Base-by-base conservation (phyloP, 1,140 invertebrate species). In the Lutraria rhynchaena region DNA sequence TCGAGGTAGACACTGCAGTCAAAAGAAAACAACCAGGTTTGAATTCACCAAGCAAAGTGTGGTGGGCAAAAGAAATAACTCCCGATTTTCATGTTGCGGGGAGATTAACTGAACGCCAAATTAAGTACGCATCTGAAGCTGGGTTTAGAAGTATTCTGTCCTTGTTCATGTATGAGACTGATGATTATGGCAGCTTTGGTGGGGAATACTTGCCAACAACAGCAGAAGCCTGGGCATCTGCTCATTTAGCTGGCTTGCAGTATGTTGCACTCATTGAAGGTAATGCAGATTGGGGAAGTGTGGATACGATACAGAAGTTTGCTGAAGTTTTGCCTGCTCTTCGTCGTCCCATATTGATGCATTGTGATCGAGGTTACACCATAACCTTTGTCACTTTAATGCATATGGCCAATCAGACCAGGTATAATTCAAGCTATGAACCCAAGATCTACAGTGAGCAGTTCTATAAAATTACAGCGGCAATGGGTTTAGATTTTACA, bases 11-110 rank as follows among this genome's bases (percentile, higher is more conserved):
- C 44, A 82, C 78, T 1, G 24, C 81, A n/a, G 41, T 61, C 4
- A 60, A 82, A 69, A 49, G 81, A 19, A 75, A 74, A 44, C 27
- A 71, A 27, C 88, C 88, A 15, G 89, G 89, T 53, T 60, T 89
- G 2, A 83, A 87, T 9, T 61, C 87, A 22, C 82, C 84, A 22
- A 78, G 73, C 31, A 90, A 90, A 78, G 69, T 87, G 35, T 90
- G 89, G 89, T 90, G 89, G 89, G 85, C 87, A 2, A 90, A 90
- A 69, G 86, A 89, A 82, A 81, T 90, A 22, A 90, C 89, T 1
- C 84, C 86, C 17, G 87, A 89, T 41, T 84, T 87, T 7, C 86
- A 88, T 76, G 80, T 89, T 19, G 85, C 86, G 13, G 89, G 89
- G 27, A 55, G 89, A 57, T 74, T 88, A n/a, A 84, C 88, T n/a